These are phyloP conservation scores for Acropora tenuis DNA, from an alignment of 64 coral and sea anemone genomes.

Conservation along the genomic window DNA sequence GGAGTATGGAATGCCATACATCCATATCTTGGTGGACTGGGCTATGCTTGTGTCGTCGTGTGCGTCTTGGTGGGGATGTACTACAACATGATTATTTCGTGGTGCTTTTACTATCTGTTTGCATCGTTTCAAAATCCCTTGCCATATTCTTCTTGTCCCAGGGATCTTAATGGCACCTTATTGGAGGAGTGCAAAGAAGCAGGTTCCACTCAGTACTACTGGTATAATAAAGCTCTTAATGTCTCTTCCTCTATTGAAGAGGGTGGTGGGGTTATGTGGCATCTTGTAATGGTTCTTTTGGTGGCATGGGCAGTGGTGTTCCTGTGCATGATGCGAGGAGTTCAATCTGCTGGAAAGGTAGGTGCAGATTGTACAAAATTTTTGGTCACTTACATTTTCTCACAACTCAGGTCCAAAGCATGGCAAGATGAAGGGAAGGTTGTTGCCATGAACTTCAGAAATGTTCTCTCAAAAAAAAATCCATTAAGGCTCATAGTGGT, in stretches of 20 bases:
- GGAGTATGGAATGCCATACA: slow-evolving; percentile 97
- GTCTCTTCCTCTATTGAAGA: slow-evolving; percentile 54
- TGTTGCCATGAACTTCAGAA: no score
- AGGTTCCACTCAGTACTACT: slow-evolving; percentile 87
- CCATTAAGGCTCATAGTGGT: no score
- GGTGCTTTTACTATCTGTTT: slow-evolving; percentile 98
- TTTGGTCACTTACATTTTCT: background rate
- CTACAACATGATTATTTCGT: slow-evolving; percentile 99
- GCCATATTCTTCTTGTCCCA: slow-evolving; percentile 68
- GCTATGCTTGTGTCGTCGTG: slow-evolving; percentile 82
- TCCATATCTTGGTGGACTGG: slow-evolving; percentile 94
- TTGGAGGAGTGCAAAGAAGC: slow-evolving; percentile 50
- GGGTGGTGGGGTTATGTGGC: slow-evolving; percentile 87
- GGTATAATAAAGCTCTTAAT: slow-evolving; percentile 80
- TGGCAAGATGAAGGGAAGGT: no score
- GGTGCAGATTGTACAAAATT: background rate
- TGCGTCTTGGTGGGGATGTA: slow-evolving; percentile 90
- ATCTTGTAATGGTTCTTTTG: slow-evolving; percentile 69
- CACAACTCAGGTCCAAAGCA: no score
- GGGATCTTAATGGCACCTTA: slow-evolving; percentile 41
- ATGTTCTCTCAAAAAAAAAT: no score
- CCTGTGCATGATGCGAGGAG: slow-evolving; percentile 93
- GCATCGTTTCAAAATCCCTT: slow-evolving; percentile 79
- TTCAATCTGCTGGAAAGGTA: slow-evolving; percentile 97
- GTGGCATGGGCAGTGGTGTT: slow-evolving; percentile 90